Evolutionary conservation across 2,797 vertebrate genomes (phyloP).

Genomic region (Acanthurus leucopareius): DNA sequence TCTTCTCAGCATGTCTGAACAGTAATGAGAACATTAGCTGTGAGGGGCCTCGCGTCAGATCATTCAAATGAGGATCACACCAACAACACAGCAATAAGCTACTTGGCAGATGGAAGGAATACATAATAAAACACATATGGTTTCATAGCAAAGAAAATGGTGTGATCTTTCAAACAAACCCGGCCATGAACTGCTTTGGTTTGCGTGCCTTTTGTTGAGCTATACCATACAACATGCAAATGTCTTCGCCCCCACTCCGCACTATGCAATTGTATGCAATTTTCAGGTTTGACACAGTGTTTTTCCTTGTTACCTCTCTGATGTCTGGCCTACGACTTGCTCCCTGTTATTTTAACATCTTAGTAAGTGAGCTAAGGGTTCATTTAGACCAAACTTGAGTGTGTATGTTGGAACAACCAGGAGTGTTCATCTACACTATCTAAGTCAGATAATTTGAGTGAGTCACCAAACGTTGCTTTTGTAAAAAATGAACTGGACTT

Average conservation of each 20-base stretch:
- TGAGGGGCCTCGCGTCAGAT: conserved; percentile 37
- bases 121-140: conserved; percentile 27
- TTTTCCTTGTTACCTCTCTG: too few species aligned
- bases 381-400: too few species aligned
- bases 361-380: too few species aligned
- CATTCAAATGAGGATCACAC: conserved; percentile 42
- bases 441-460: too few species aligned
- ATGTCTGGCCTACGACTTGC: too few species aligned
- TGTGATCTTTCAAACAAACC: conserved; percentile 27
- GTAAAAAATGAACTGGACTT: too few species aligned
- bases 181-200: conserved; percentile 6
- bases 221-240: not conserved
- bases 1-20: conserved; percentile 46
- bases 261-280: not conserved
- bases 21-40: conserved; percentile 60
- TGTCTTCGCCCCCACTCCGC: not conserved
- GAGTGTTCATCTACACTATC: too few species aligned
- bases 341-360: too few species aligned
- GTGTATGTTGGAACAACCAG: too few species aligned
- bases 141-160: conserved; percentile 2
- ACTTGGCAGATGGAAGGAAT: conserved; percentile 32
- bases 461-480: too few species aligned
- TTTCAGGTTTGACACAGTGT: not conserved
- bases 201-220: conserved; percentile 12
- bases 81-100: conserved; percentile 47